Evolutionary conservation across 2,797 vertebrate genomes (phyloP).

Genomic region (Lerista edwardsae): DNA sequence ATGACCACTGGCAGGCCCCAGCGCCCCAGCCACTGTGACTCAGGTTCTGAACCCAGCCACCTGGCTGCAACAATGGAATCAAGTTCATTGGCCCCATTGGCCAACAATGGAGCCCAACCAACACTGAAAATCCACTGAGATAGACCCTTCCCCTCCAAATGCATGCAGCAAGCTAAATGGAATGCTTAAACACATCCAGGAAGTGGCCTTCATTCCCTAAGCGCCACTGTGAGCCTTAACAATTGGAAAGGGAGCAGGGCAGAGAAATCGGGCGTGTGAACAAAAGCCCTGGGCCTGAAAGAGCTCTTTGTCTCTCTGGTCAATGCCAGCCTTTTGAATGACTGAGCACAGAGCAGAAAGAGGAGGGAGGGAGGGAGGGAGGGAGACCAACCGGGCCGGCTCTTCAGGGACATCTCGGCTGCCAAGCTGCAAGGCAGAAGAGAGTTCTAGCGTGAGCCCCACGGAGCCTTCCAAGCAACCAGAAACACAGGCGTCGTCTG

Average conservation of each 20-base stretch:
- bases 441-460: constrained; percentile 1
- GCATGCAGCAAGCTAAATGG: constrained; percentile 12
- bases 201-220: constrained; percentile 56
- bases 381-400: constrained; percentile 44
- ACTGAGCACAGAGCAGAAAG: constrained; percentile 64
- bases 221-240: constrained; percentile 56
- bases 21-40: too few species aligned
- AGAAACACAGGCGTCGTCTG: constrained; percentile 26
- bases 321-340: constrained; percentile 75
- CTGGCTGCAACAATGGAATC: too few species aligned
- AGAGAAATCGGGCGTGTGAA: constrained; percentile 61
- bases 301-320: constrained; percentile 74
- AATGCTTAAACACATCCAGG: constrained; percentile 32
- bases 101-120: too few species aligned
- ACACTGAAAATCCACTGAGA: too few species aligned
- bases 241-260: constrained; percentile 56
- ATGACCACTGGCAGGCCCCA: neutral
- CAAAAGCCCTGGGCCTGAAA: constrained; percentile 75
- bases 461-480: constrained; percentile 26
- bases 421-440: constrained; percentile 47
- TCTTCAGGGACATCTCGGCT: constrained; percentile 71
- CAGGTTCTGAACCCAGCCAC: too few species aligned
- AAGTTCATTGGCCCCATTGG: too few species aligned
- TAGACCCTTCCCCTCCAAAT: neutral
- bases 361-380: constrained; percentile 60